Base-by-base conservation (phyloP, 2,113 vertebrate genomes). In the Paramormyrops kingsleyae region DNA sequence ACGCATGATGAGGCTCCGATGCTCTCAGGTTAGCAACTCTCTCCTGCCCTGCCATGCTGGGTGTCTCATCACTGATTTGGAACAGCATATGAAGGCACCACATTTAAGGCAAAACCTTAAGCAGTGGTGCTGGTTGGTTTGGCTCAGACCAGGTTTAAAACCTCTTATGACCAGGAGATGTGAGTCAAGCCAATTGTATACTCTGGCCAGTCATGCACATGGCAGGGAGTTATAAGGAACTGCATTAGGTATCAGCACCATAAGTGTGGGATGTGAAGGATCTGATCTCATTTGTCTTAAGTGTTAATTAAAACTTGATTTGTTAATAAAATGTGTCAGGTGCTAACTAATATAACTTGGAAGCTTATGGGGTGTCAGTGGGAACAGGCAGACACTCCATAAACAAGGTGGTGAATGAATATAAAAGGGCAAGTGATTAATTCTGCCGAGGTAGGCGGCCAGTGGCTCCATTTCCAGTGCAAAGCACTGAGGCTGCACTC, bases 341-440 rank as follows among this genome's bases (percentile, higher is more conserved):
- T n/a, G 35, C 52, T 84, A 83, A 89, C 85, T 89, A 89, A 62
- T 39, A n/a, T 46, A 88, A 35, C n/a, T 31, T 50, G 49, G 74
- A 56, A 77, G 50, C 70, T 17, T 39, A 9, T 5, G 35, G 17
- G 53, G 49, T n/a, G 49, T 17, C 24, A 31, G 66, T 24, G 24
- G 39, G 17, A 12, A 13, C 31, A 39, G n/a, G 49, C 5, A 52
- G 70, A 19, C 21, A 39, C 88, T 62, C 42, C 31, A 31, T 46
- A 59, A 89, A 27, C 35, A 89, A 56, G 35, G 50, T 35, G 31
- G 74, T 3, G 27, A 12, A 59, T 13, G 12, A 24, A 9, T n/a
- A 50, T 59, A 7, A 31, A 31, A 56, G 27, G n/a, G 27, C 3
- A 24, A 52, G 70, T 42, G 39, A 24, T 19, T 53, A 42, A 83